Conservation (phyloP, 2,888 invertebrate species). For the Stictocephala bisonia region DNA sequence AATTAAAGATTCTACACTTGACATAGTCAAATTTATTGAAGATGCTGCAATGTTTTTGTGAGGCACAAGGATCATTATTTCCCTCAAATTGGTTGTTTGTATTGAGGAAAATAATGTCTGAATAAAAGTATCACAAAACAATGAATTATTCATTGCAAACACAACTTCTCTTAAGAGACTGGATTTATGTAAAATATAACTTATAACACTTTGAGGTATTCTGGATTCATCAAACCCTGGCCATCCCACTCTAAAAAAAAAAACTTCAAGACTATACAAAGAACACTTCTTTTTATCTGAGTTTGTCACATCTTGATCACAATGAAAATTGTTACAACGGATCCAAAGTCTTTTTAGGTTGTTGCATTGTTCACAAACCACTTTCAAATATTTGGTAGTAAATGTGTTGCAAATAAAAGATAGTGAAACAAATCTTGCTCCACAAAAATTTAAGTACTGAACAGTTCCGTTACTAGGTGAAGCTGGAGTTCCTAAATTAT, state of each 20-base stretch:
- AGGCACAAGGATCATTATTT: slow-evolving; percentile 23
- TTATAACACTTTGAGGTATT: slow-evolving; percentile 1
- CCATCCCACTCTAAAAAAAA: slow-evolving; percentile 9
- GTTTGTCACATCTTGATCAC: not conserved
- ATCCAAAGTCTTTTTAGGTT: slow-evolving; percentile 39
- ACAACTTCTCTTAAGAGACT: not conserved
- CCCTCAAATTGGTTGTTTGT: not conserved
- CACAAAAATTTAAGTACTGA: not conserved
- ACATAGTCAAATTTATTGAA: slow-evolving; percentile 33
- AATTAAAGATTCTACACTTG: slow-evolving; percentile 23
- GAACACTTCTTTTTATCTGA: slow-evolving; percentile 7
- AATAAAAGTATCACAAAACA: slow-evolving; percentile 1
- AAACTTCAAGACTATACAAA: slow-evolving; percentile 7
- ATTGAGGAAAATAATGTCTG: slow-evolving; percentile 1
- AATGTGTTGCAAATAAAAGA: slow-evolving; percentile 23
- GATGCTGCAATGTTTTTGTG: slow-evolving; percentile 32
- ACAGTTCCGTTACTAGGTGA: slow-evolving; percentile 19
- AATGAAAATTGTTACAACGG: slow-evolving; percentile 27
- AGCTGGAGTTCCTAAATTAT: slow-evolving; percentile 3
- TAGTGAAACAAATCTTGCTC: not conserved
- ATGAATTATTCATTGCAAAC: slow-evolving; percentile 12
- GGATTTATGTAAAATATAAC: slow-evolving; percentile 26
- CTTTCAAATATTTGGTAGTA: slow-evolving; percentile 16
- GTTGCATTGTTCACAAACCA: slow-evolving; percentile 22
- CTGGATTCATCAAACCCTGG: not conserved